Evolutionary conservation across 2,888 invertebrate species (phyloP).

Genomic region (Dexiosoma caninum): DNA sequence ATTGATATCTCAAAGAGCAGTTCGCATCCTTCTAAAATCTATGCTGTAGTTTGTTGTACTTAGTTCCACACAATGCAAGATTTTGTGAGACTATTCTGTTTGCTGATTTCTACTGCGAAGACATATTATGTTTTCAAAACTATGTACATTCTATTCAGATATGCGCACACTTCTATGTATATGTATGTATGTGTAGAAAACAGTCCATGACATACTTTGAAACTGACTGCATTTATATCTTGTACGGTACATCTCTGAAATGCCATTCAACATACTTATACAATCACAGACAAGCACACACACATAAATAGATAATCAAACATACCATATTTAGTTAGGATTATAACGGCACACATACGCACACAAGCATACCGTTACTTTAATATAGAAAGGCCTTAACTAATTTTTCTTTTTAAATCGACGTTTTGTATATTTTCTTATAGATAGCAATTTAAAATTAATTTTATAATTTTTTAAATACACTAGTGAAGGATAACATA

Average conservation of each 20-base stretch:
- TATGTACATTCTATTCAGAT: not conserved
- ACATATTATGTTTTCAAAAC: constrained; percentile 34
- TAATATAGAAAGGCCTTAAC: too few relatives aligned
- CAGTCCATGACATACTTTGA: constrained; percentile 62
- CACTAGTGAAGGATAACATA: too few relatives aligned
- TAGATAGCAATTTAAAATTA: too few relatives aligned
- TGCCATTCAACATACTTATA: constrained; percentile 23
- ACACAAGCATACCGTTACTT: not conserved
- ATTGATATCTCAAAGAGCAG: not conserved
- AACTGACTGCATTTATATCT: constrained; percentile 52
- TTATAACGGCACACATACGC: not conserved
- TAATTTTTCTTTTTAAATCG: too few relatives aligned
- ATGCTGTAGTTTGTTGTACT: not conserved
- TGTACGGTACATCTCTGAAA: constrained; percentile 46
- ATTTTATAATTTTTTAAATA: too few relatives aligned
- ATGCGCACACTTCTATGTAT: not conserved
- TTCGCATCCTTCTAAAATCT: not conserved
- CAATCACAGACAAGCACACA: not conserved
- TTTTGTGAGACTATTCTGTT: not conserved
- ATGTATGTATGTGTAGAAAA: not conserved
- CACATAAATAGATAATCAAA: constrained; percentile 34
- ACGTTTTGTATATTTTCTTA: too few relatives aligned
- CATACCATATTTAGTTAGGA: constrained; percentile 10
- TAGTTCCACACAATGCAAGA: not conserved
- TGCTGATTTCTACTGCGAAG: not conserved